Base-by-base conservation (phyloP, 92 coral and sea anemone genomes). In the Blastomussa wellsi region DNA sequence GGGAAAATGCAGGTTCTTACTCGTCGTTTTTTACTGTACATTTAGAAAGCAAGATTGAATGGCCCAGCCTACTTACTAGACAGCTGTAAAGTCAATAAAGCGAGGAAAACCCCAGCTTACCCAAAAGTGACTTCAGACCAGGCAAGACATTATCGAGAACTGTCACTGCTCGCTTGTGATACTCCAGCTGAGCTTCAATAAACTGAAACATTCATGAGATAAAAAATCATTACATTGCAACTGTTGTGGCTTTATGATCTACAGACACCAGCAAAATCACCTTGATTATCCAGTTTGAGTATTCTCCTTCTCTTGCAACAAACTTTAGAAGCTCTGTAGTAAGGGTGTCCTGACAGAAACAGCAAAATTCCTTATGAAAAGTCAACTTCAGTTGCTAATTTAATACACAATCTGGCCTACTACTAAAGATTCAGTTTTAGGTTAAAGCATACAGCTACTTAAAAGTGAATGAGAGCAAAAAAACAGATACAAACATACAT, bases 231-330 rank as follows among this genome's bases (percentile, higher is more conserved):
- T 19, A 60, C 15, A 7, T 38, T 22, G 32, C 41, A 73, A 71
- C 13, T 11, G n/a, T 10, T 41, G 29, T 28, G 13, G 19, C 38
- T 74, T 49, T 24, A 44, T 11, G 19, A 39, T 2, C 38, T 37
- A 14, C 38, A 69, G 42, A 33, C 8, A 49, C 39, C 12, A 76
- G 62, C 9, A 76, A 24, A 3, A 24, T 51, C 84, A 94, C 99
- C 92, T 96, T 95, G 67, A 93, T 92, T 44, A 96, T 91, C 92
- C 95, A 92, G 66, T 96, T 97, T 24, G 99, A 92, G 64, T 92
- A 96, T 70, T 96, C 98, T 78, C 93, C 93, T 91, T 96, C 99
- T 78, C 91, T 94, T 35, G 99, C 89, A 20, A 96, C 99, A 89
- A 96, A 91, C 28, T 93, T 93, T n/a, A 96, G 81, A 62, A 95